Conservation (phyloP, 2,888 invertebrate species). For the Drosophila prostipennis region DNA sequence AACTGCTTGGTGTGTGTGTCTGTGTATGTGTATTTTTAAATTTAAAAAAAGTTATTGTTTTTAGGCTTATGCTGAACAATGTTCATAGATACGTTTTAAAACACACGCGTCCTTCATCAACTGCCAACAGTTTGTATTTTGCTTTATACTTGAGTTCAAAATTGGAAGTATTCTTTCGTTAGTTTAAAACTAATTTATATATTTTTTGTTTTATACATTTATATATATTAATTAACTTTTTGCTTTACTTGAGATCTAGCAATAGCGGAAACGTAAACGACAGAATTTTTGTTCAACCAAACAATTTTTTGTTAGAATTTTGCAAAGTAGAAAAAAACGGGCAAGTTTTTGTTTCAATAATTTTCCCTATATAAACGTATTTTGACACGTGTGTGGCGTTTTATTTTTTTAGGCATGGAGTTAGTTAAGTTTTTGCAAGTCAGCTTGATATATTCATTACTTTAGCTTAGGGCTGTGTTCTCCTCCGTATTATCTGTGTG, state of each 20-base stretch:
- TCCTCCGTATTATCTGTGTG: conserved; percentile 33
- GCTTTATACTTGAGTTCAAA: conserved; percentile 58
- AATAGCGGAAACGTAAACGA: conserved; percentile 51
- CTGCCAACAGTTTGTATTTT: conserved; percentile 43
- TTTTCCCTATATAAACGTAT: conserved; percentile 25
- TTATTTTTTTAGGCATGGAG: conserved; percentile 64
- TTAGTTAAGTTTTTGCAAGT: conserved; percentile 49
- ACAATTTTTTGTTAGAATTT: conserved; percentile 33
- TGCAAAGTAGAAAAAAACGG: conserved; percentile 21
- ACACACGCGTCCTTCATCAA: conserved; percentile 53
- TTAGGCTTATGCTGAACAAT: conserved; percentile 76
- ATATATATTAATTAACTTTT: conserved; percentile 56
- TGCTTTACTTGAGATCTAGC: conserved; percentile 76
- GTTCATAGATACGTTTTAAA: conserved; percentile 70
- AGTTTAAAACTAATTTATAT: conserved; percentile 68
- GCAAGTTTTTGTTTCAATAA: conserved; percentile 25
- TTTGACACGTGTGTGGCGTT: conserved; percentile 46
- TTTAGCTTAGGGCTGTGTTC: conserved; percentile 9
- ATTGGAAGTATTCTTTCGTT: conserved; percentile 70
- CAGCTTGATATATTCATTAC: conserved; percentile 24
- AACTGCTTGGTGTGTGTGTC: conserved; percentile 68
- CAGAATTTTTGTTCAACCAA: conserved; percentile 38
- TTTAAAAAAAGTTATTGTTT: conserved; percentile 45
- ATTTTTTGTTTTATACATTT: conserved; percentile 42
- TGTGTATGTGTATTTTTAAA: conserved; percentile 45